These are phyloP conservation scores for Pseudeuparius sepicola DNA, from an alignment of 2,888 invertebrate species.

Conservation along the genomic window DNA sequence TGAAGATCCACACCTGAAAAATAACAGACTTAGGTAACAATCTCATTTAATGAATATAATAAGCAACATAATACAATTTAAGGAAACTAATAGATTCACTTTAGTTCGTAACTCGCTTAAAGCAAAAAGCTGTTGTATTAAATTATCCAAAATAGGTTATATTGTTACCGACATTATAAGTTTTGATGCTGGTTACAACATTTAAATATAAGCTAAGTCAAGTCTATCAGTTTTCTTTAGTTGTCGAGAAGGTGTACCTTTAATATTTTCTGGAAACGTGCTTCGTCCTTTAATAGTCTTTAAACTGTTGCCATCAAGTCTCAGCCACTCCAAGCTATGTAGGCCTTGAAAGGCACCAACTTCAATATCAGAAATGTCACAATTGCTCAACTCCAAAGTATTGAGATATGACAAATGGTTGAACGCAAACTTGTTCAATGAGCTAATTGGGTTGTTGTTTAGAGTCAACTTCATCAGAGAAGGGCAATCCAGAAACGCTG, in stretches of 20 bases:
- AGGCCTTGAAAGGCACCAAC: conserved; percentile 74
- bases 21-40: too few species aligned
- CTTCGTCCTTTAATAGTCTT: conserved; percentile 59
- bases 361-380: conserved; percentile 68
- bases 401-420: conserved; percentile 65
- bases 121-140: too few species aligned
- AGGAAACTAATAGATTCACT: too few species aligned
- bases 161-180: too few species aligned
- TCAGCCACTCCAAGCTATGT: conserved; percentile 72
- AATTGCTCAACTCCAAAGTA: conserved; percentile 71
- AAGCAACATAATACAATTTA: too few species aligned
- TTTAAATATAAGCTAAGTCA: too few species aligned
- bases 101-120: too few species aligned
- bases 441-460: conserved; percentile 72
- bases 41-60: too few species aligned
- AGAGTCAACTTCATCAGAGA: conserved; percentile 76
- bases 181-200: too few species aligned
- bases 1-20: conserved; percentile 49
- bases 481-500: conserved; percentile 67
- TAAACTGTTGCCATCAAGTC: conserved; percentile 72
- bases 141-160: too few species aligned
- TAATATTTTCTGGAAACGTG: conserved; percentile 64
- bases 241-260: conserved; percentile 44
- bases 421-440: conserved; percentile 62
- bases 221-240: too few species aligned